Conservation (phyloP, 2,888 invertebrate species). For the Spodoptera picta region DNA sequence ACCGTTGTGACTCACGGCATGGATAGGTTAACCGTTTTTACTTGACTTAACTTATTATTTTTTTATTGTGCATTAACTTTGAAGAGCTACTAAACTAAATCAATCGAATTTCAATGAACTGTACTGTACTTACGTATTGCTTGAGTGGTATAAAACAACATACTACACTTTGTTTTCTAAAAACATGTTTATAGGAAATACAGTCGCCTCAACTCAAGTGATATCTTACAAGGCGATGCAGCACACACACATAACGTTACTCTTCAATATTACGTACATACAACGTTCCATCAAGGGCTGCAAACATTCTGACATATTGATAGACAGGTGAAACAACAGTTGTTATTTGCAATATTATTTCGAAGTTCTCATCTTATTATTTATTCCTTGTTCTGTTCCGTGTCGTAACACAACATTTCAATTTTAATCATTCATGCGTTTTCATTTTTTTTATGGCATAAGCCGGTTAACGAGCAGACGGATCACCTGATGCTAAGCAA, state of each 20-base stretch:
- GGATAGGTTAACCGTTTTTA: conserved; percentile 22
- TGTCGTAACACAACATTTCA: too few species aligned
- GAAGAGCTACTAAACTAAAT: conserved; percentile 7
- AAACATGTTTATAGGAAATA: too few species aligned
- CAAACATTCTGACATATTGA: conserved; percentile 18
- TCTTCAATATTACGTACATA: conserved; percentile 12
- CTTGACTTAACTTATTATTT: conserved; percentile 27
- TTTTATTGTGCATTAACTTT: too few species aligned
- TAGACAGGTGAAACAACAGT: conserved; percentile 6
- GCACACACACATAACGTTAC: conserved; percentile 1
- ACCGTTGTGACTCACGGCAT: conserved; percentile 65
- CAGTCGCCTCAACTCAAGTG: background rate
- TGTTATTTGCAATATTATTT: background rate
- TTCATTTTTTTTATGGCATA: too few species aligned
- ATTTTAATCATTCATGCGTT: too few species aligned
- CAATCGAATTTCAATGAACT: too few species aligned
- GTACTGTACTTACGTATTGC: too few species aligned
- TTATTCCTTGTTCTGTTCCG: conserved; percentile 2
- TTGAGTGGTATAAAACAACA: too few species aligned
- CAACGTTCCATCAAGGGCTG: conserved; percentile 12
- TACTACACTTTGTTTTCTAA: too few species aligned
- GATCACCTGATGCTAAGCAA: too few species aligned
- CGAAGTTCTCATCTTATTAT: background rate
- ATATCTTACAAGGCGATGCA: background rate
- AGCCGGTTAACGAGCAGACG: too few species aligned